A percentile compares a stretch with the other conserved stretches of the same genome.
Evolutionary conservation across 1,140 invertebrate genomes (phyloP).

Genomic region (Trypoxylus dichotomus): DNA sequence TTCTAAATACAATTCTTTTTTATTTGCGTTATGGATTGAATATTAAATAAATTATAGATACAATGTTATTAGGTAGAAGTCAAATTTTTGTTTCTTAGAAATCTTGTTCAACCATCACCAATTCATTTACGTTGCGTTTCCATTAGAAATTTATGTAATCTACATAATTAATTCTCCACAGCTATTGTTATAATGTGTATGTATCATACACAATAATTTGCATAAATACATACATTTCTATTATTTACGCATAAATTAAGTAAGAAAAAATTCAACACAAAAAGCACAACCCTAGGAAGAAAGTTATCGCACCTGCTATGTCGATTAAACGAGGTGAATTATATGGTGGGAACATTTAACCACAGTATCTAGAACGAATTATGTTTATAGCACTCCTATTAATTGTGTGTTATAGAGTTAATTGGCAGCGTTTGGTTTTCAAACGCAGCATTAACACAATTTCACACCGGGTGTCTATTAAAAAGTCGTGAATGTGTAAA

Average conservation of each 20-base stretch:
- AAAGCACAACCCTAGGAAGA: neutral
- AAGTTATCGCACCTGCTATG: slow-evolving; percentile 5
- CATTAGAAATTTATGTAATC: neutral
- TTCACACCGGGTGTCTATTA: slow-evolving; percentile 6
- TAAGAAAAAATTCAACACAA: neutral
- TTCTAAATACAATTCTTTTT: no score
- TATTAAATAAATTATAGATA: neutral
- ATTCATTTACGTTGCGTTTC: neutral
- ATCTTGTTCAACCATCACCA: neutral
- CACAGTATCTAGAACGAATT: neutral
- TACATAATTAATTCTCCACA: neutral
- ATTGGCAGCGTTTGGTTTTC: slow-evolving; percentile 5
- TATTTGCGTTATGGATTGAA: no score
- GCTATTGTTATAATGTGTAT: neutral
- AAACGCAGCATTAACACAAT: neutral
- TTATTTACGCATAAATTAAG: neutral
- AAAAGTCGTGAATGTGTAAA: neutral
- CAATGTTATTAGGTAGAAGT: neutral
- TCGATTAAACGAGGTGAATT: neutral
- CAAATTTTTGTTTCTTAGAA: neutral
- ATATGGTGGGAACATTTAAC: slow-evolving; percentile 12
- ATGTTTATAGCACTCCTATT: neutral
- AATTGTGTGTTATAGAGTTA: neutral
- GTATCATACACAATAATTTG: neutral
- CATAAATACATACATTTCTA: neutral